Base-by-base conservation (phyloP, 2,888 invertebrate genomes). In the Conchocele bisecta region DNA sequence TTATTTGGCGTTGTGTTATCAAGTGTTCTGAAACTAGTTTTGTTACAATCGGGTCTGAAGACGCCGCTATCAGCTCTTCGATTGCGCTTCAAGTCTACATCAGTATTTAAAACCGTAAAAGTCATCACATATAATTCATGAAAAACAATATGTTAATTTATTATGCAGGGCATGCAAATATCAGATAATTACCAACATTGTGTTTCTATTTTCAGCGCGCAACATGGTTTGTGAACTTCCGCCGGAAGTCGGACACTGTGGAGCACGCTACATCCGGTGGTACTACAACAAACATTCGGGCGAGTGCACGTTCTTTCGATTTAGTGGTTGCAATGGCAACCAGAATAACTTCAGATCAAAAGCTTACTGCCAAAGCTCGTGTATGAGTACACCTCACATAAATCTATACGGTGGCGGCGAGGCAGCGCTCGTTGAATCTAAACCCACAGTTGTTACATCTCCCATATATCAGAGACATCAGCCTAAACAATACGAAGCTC, bases 251-350 rank as follows among this genome's bases (percentile, higher is more conserved):
- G 88, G 88, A 6, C 64, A 70, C 48, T 88, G 88, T 69, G 73
- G 72, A 9, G 88, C 86, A 2, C 70, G 79, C 29, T 87, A 84
- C 61, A 81, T 78, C 20, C 75, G 88, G 6, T 88, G 88, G 88
- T 85, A 86, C 65, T 87, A 76, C 65, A 86, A 88, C 63, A 82
- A 82, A 5, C 82, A 85, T 56, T 71, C 81, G 28, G 81, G 83
- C n/a, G 73, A 84, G 24, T 88, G 88, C 63, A 80, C 79, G 22
- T 84, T 83, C 81, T 87, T 88, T 58, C 83, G 79, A 15, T 88
- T 79, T 61, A 83, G 87, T 48, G 88, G 88, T 15, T 88, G 88
- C 66, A 76, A 81, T 9, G 87, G 87, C 7, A 88, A 88, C 68
- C 69, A 80, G 50, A 88, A 88, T 65, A 87, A 87, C 53, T 88